A percentile compares a stretch with the other conserved stretches of the same genome.
Evolutionary conservation across 2,888 invertebrate genomes (phyloP).

Genomic region (Cancer borealis): DNA sequence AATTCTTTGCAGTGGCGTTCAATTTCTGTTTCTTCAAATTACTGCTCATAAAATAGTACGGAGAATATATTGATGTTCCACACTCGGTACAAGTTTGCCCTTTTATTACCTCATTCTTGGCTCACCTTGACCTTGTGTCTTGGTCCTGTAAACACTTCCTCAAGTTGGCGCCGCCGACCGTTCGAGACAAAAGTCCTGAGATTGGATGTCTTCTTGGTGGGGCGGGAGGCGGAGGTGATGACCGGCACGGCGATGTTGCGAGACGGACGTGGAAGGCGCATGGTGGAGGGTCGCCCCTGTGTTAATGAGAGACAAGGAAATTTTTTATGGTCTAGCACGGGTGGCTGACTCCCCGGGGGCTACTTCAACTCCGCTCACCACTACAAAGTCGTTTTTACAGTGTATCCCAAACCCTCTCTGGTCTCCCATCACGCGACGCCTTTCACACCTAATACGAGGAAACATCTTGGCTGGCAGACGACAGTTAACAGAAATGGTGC

Average conservation of each 20-base stretch:
- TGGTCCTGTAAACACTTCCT: conserved; percentile 73
- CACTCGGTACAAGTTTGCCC: background rate
- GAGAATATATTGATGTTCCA: background rate
- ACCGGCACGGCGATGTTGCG: conserved; percentile 74
- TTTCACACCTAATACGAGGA: background rate
- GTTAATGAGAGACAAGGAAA: background rate
- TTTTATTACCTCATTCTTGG: background rate
- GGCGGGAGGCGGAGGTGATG: conserved; percentile 66
- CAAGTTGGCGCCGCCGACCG: conserved; percentile 56
- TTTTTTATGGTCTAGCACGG: background rate
- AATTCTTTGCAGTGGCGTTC: too few species aligned
- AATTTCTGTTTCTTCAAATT: background rate
- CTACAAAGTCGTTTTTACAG: background rate
- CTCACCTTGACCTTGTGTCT: conserved; percentile 72
- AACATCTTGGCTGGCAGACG: background rate
- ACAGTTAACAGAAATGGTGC: background rate
- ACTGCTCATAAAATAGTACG: background rate
- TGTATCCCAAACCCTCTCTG: background rate
- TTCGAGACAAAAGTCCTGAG: conserved; percentile 70
- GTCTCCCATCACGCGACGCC: background rate
- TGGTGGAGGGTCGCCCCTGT: conserved; percentile 68
- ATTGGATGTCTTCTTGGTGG: conserved; percentile 65
- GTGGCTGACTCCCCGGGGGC: background rate
- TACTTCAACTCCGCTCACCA: background rate
- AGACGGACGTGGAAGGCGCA: conserved; percentile 70